These are phyloP conservation scores for Miichthys miiuy DNA, from an alignment of 2,797 vertebrate genomes.

Conservation along the genomic window DNA sequence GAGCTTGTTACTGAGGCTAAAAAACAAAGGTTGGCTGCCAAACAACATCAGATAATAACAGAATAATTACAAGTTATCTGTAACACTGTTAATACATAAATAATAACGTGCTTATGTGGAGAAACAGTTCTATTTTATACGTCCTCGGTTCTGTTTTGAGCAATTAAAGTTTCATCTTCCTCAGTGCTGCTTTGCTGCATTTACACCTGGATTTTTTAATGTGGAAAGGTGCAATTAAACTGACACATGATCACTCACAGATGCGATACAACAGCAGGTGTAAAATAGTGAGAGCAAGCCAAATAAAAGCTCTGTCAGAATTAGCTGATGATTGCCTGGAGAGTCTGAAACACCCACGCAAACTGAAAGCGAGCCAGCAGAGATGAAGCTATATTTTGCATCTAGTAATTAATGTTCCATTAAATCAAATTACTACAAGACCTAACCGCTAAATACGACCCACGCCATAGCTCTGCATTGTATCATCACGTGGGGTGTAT, in stretches of 20 bases:
- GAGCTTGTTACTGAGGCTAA: not conserved
- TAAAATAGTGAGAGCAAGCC: constrained; percentile 4
- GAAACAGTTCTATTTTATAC: not conserved
- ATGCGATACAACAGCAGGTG: constrained; percentile 10
- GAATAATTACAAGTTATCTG: not conserved
- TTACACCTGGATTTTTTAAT: constrained; percentile 13
- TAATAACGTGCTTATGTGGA: not conserved
- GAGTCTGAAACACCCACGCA: constrained; percentile 35
- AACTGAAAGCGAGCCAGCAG: constrained; percentile 12
- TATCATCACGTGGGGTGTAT: constrained; percentile 13
- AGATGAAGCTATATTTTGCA: constrained; percentile 44
- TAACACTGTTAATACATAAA: not conserved
- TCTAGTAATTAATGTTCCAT: constrained; percentile 47
- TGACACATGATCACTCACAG: not conserved
- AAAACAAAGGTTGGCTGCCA: not conserved
- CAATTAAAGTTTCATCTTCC: not conserved
- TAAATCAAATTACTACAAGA: constrained; percentile 47
- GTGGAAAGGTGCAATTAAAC: not conserved
- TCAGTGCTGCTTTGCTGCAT: not conserved
- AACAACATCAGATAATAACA: not conserved
- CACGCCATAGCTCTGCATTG: constrained; percentile 18
- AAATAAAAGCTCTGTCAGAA: constrained; percentile 1
- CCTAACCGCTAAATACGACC: constrained; percentile 44
- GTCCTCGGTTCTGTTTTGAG: not conserved
- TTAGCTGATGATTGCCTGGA: constrained; percentile 33